Evolutionary conservation across 2,888 invertebrate genomes (phyloP).

Genomic region (Melitaea athalia): DNA sequence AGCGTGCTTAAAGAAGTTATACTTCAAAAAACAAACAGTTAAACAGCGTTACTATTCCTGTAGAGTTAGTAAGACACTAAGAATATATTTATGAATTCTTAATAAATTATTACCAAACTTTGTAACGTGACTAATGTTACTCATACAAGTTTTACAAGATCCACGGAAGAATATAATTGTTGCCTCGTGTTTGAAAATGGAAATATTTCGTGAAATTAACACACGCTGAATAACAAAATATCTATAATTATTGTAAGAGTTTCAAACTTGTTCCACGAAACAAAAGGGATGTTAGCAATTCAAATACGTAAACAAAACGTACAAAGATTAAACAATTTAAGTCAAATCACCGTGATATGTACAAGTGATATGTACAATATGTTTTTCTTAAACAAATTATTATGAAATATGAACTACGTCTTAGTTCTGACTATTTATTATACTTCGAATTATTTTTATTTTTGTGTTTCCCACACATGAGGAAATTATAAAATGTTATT

Average conservation of each 20-base stretch:
- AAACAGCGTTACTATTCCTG: no score
- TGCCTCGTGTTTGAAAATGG: conserved; percentile 2
- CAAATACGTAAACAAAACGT: conserved; percentile 29
- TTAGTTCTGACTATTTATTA: no score
- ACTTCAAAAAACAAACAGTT: no score
- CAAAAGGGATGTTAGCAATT: conserved; percentile 33
- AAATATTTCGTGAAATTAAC: not conserved
- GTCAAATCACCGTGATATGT: not conserved
- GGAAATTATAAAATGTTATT: no score
- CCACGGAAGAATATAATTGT: not conserved
- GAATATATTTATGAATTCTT: no score
- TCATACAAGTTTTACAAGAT: not conserved
- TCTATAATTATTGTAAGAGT: conserved; percentile 1
- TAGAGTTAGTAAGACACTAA: no score
- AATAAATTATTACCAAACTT: no score
- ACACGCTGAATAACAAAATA: not conserved
- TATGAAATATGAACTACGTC: not conserved
- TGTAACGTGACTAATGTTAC: no score
- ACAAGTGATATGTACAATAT: not conserved
- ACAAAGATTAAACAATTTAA: conserved; percentile 12
- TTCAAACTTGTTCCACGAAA: conserved; percentile 11
- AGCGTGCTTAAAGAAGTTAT: no score
- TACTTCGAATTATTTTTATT: no score
- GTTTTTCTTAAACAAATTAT: not conserved
- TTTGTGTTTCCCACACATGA: no score